Base-by-base conservation (phyloP, 2,113 vertebrate genomes). In the Myodes glareolus region DNA sequence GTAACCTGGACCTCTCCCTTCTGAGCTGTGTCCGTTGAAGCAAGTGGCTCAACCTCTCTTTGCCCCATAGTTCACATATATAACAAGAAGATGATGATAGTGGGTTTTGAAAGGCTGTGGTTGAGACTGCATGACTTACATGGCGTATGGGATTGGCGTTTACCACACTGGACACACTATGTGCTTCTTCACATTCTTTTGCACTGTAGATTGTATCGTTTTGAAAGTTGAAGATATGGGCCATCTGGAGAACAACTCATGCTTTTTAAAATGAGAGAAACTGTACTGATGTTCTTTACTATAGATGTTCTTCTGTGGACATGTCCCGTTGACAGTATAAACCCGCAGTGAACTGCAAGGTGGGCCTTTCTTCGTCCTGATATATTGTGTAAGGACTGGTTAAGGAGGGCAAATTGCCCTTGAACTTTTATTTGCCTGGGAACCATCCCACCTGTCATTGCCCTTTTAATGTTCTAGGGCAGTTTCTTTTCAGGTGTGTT, bases 221-320 rank as follows among this genome's bases (percentile, higher is more conserved):
- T 31, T 63, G 47, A 88, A 91, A 55, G 36, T 68, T 80, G 39
- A 36, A 5, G 65, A 16, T 13, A 10, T 25, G 5, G 76, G 2
- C 36, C 78, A 19, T 27, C 27, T 97, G 45, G 31, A 91, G 36
- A 86, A 63, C n/a, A 47, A 89, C 8, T 55, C 17, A 67, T 84
- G 0, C 77, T 25, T 90, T 94, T 91, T 61, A 88, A 91, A 52
- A 67, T 67, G 61, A 80, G 39, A 96, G 61, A 76, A 85, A 36
- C 23, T 76, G 2, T 70, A 9, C 29, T 36, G 14, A 52, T 68
- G 86, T 73, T 4, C 31, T 88, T 0, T 14, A 5, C 25, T 78
- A 52, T 12, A 94, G 68, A 29, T 61, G 33, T 70, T 94, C 47
- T 65, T 77, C 50, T 70, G 2, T 75, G 50, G 19, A 42, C 27